Evolutionary conservation across 35 echinoderm and acorn worm genomes (phyloP), one percentile per base, ranked within the genome.

Genomic region (Heliocidaris erythrogramma): DNA sequence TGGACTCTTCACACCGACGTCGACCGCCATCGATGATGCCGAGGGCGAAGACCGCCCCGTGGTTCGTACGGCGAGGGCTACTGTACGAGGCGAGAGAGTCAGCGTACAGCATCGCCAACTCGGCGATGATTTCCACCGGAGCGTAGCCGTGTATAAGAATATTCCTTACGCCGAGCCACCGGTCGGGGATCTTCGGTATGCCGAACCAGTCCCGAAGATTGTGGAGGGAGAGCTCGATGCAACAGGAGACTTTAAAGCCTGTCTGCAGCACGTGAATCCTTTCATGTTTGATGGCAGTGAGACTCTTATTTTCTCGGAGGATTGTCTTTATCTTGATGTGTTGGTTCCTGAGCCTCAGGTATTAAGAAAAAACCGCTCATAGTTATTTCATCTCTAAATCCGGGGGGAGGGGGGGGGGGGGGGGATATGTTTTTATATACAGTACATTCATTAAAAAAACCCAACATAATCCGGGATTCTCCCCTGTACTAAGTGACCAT

Each of bases 291-390:
- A 47, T 89, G 87, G 29, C 32, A 78, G 21, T 24, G 65, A 78
- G 65, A 18, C 65, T 21, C 30, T 89, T 42, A 30, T 7, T 10
- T 2, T 48, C 12, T 32, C 87, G 12, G 87, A 89, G 18, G 87
- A 89, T 47, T 89, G 87, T 89, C 87, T 89, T 32, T 89, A 47
- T 10, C 87, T 89, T 89, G 87, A 89, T 47, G 87, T 89, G 5
- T 89, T 89, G 5, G 87, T 89, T n/a, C 87, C 87, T 17, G 87
- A 89, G 47, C 87, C 87, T 2, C 21, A 48, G 87, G 87, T 89
- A 89, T 31, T 78, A 56, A 5, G n/a, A 42, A 42, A 42, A 42
- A 42, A 42, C 35, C 0, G 0, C 35, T 42, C n/a, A 42, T 42
- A 3, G 35, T 42, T 42, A 42, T 42, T 42, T 42, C n/a, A 1